These are phyloP conservation scores for Brachionus rubens DNA, from an alignment of 1,140 invertebrate species.

Conservation along the genomic window DNA sequence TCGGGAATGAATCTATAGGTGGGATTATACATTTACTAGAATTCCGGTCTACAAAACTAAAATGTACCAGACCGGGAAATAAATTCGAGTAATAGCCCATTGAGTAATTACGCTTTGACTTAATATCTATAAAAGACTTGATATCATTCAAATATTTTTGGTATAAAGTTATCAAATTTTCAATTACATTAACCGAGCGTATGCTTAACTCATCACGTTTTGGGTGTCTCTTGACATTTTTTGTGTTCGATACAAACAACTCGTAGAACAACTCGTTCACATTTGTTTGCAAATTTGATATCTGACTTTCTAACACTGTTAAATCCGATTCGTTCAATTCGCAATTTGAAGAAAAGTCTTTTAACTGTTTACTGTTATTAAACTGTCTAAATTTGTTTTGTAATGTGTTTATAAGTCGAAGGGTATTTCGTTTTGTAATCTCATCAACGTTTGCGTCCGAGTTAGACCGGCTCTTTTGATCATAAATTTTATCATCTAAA, in stretches of 20 bases:
- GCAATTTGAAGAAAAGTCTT: neutral
- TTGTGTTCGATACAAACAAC: neutral
- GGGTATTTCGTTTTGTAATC: neutral
- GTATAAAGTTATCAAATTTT: neutral
- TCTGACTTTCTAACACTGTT: neutral
- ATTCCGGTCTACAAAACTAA: constrained; percentile 29
- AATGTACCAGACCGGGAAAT: constrained; percentile 26
- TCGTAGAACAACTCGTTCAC: constrained; percentile 15
- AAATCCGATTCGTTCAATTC: neutral
- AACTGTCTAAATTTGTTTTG: constrained; percentile 7
- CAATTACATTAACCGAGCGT: neutral
- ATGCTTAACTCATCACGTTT: neutral
- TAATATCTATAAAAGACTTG: constrained; percentile 17
- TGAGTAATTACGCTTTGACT: constrained; percentile 3
- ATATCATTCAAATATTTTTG: constrained; percentile 22
- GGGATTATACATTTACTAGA: constrained; percentile 5
- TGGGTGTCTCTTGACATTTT: neutral
- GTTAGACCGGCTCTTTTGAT: too few species aligned
- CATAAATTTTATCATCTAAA: too few species aligned
- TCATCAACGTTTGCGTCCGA: neutral
- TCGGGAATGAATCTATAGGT: neutral
- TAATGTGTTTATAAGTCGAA: neutral
- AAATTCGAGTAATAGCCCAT: constrained; percentile 27
- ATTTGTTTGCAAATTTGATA: neutral
- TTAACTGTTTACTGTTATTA: neutral